These are phyloP conservation scores for Bombus confusus DNA, from an alignment of 1,140 invertebrate species.

Conservation along the genomic window DNA sequence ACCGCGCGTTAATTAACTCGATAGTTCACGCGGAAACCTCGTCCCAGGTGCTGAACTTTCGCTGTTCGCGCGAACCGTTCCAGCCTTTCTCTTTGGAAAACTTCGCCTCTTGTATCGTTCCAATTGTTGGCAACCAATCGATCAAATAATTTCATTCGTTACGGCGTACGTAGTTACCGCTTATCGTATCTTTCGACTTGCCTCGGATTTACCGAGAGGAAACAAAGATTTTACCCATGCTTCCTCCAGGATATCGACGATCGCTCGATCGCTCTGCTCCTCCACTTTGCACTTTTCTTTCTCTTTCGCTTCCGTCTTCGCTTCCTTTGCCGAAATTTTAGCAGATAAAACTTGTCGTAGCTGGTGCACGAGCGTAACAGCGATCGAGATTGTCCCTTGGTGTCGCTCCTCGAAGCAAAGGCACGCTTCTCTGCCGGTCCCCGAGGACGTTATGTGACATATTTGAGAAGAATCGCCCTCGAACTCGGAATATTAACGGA, in stretches of 20 bases:
- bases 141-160: not conserved
- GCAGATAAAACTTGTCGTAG: not conserved
- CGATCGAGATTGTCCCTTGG: not conserved
- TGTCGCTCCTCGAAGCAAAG: not conserved
- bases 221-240: not conserved
- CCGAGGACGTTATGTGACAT: not conserved
- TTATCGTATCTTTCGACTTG: not conserved
- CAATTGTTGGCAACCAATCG: not conserved
- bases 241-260: not conserved
- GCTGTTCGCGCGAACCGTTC: not conserved
- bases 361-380: not conserved
- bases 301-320: too few relatives aligned
- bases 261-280: not conserved
- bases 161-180: not conserved
- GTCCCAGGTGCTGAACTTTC: not conserved
- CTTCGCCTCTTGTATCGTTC: not conserved
- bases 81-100: not conserved
- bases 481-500: conserved; percentile 26
- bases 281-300: not conserved
- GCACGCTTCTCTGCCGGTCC: too few relatives aligned
- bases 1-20: not conserved
- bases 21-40: not conserved
- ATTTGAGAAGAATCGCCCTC: not conserved
- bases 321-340: not conserved
- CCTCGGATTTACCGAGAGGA: not conserved